Conservation (phyloP, 2,113 vertebrate species). For the Lophotis ruficrista region DNA sequence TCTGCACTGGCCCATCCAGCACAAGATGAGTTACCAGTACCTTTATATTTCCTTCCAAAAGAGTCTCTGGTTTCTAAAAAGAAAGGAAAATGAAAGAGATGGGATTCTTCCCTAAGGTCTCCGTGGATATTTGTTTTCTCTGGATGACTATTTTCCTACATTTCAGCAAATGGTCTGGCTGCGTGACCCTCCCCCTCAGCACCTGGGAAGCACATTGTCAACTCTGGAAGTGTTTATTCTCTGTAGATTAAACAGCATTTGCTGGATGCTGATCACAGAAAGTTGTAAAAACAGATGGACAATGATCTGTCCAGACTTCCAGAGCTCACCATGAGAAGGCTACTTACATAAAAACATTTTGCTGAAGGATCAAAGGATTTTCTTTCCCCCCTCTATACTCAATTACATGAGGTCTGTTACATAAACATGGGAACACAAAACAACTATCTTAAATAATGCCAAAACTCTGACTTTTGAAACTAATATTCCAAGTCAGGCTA, state of each 20-base stretch:
- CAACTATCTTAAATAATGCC: background rate
- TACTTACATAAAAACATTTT: conserved; percentile 60
- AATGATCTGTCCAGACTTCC: conserved; percentile 53
- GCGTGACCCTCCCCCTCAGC: conserved; percentile 32
- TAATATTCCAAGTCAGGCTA: background rate
- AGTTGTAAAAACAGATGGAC: conserved; percentile 70
- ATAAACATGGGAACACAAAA: conserved; percentile 48
- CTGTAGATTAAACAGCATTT: conserved; percentile 66
- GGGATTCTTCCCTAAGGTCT: background rate
- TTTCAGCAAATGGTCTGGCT: background rate
- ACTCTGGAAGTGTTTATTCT: conserved; percentile 65
- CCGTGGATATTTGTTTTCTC: background rate
- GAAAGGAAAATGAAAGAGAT: background rate
- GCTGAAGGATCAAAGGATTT: conserved; percentile 67
- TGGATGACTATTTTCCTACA: conserved; percentile 7
- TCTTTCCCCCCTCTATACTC: background rate
- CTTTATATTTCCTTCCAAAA: background rate
- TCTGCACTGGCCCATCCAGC: background rate
- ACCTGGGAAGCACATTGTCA: conserved; percentile 71
- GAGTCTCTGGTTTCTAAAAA: background rate
- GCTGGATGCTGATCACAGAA: conserved; percentile 71
- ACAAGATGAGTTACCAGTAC: background rate
- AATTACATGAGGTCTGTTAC: conserved; percentile 42
- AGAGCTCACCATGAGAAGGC: conserved; percentile 63
- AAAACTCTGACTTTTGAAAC: conserved; percentile 3